Percentiles rank a stretch among this genome's conserved stretches.
phyloP scores from a whole-genome alignment of 2,113 vertebrate genomes.

The Ailuropoda melanoleuca region DNA sequence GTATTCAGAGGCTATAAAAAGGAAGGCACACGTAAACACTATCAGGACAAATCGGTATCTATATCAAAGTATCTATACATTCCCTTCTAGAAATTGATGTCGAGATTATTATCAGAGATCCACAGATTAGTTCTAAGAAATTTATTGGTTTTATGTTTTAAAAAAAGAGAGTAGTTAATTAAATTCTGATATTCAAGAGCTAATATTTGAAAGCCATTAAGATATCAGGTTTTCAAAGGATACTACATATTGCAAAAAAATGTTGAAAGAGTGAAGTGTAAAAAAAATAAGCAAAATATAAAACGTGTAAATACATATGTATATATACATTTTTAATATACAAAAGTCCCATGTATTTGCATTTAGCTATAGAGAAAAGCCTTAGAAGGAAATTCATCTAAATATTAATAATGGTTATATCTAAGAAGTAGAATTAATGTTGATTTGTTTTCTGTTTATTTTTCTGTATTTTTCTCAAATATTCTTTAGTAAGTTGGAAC shows the following conservation, averaged over 20 bases:
- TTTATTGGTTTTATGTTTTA: neutral
- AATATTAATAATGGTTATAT: neutral
- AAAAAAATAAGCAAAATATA: neutral
- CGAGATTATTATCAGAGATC: conserved; percentile 4
- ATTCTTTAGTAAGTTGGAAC: neutral
- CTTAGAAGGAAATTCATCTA: neutral
- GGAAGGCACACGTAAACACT: neutral
- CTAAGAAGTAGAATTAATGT: neutral
- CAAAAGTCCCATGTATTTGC: neutral
- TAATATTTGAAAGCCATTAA: conserved; percentile 27
- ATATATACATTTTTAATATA: neutral
- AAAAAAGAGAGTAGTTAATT: neutral
- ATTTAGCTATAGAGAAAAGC: neutral
- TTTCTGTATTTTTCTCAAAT: neutral
- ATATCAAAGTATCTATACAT: conserved; percentile 36
- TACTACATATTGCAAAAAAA: neutral
- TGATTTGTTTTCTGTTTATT: neutral
- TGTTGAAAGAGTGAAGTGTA: neutral
- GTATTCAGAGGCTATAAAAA: neutral
- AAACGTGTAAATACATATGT: neutral
- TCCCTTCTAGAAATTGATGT: neutral
- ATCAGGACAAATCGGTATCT: neutral
- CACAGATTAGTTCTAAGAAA: neutral
- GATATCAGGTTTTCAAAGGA: conserved; percentile 31
- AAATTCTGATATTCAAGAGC: neutral